A percentile compares a stretch with the other conserved stretches of the same genome.
Evolutionary conservation across 2,888 invertebrate genomes (phyloP).

Genomic region (Netelia inedita): DNA sequence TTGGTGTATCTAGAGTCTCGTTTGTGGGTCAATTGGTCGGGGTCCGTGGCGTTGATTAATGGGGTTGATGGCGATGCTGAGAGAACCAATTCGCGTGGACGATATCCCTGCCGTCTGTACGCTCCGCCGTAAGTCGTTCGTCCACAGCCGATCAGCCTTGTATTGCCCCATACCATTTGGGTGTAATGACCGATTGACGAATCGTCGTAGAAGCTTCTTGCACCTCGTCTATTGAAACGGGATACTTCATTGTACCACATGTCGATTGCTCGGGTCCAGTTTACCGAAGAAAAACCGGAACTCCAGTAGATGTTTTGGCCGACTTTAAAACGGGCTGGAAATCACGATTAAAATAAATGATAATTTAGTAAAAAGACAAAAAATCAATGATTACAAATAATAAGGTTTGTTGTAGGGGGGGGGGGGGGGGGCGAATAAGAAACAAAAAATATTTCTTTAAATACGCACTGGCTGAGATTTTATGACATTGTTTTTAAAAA

Average conservation of each 20-base stretch:
- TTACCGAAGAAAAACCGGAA: slow-evolving; percentile 73
- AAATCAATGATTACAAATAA: background rate
- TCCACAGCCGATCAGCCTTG: slow-evolving; percentile 48
- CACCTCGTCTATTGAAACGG: slow-evolving; percentile 70
- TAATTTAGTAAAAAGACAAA: background rate
- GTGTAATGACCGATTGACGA: slow-evolving; percentile 47
- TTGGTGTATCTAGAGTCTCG: slow-evolving; percentile 9
- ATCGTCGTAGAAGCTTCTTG: slow-evolving; percentile 5
- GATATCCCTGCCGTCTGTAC: slow-evolving; percentile 19
- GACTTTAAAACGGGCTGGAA: slow-evolving; percentile 80
- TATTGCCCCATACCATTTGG: slow-evolving; percentile 50
- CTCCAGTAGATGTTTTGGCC: slow-evolving; percentile 82
- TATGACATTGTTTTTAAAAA: too few species aligned
- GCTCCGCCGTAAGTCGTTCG: slow-evolving; percentile 34
- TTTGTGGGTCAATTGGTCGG: background rate
- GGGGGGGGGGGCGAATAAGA: too few species aligned
- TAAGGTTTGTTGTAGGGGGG: too few species aligned
- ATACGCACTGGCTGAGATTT: too few species aligned
- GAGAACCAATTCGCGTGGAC: slow-evolving; percentile 40
- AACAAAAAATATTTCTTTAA: too few species aligned
- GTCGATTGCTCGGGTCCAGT: slow-evolving; percentile 76
- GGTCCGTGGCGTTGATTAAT: background rate
- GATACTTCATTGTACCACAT: slow-evolving; percentile 81
- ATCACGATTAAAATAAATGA: background rate
- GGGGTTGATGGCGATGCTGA: slow-evolving; percentile 9